A percentile compares a stretch with the other conserved stretches of the same genome.
Conservation (phyloP, 2,888 invertebrate genomes). For the Steromphala cineraria region DNA sequence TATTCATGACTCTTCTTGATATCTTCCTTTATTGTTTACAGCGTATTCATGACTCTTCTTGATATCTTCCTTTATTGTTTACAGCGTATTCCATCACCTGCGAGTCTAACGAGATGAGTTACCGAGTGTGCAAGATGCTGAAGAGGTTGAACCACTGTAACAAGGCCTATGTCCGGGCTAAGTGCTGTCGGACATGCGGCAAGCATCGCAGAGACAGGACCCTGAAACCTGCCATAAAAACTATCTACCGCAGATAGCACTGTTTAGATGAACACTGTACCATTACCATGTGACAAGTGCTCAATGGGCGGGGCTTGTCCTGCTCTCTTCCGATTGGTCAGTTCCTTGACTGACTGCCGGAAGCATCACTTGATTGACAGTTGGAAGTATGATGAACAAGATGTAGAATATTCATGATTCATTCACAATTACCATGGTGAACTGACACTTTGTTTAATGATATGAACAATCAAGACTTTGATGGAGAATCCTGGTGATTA, state of each 20-base stretch:
- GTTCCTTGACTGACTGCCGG: not conserved
- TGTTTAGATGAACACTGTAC: not conserved
- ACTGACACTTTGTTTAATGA: not conserved
- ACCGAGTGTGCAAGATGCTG: conserved; percentile 64
- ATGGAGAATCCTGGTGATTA: not conserved
- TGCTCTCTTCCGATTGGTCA: not conserved
- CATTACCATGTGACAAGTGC: not conserved
- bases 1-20: too few species aligned
- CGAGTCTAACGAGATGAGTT: conserved; percentile 63
- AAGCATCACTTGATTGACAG: not conserved
- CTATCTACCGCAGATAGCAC: not conserved
- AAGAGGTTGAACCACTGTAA: conserved; percentile 64
- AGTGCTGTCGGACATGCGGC: conserved; percentile 69
- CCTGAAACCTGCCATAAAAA: conserved; percentile 16
- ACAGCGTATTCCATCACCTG: conserved; percentile 59
- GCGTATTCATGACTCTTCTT: too few species aligned
- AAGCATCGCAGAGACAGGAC: conserved; percentile 36
- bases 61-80: conserved; percentile 34
- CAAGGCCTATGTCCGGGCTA: conserved; percentile 65
- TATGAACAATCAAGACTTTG: not conserved
- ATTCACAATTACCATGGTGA: not conserved
- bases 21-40: too few species aligned
- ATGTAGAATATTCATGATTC: not conserved
- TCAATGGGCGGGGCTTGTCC: conserved; percentile 8
- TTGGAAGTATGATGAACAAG: not conserved